Evolutionary conservation across 2,113 vertebrate genomes (phyloP), one percentile per base, ranked within the genome.

Genomic region (Catharus bicknelli): DNA sequence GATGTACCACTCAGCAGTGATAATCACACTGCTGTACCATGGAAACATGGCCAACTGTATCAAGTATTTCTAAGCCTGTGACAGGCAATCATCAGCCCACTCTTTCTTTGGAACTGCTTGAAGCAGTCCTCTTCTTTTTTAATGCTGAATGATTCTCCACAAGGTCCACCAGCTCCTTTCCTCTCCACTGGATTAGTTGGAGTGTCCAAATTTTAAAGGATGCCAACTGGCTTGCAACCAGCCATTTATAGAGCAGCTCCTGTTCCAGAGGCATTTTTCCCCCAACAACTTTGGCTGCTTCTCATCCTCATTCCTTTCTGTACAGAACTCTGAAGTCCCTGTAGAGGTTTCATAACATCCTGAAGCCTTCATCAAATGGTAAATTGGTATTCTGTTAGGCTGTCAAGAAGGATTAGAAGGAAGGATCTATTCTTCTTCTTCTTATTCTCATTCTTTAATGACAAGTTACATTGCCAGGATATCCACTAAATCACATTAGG

Each of bases 321-420:
- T 53, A n/a, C 43, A 62, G 75, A 92, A 92, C 34, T 87, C 77
- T 75, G 34, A 93, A 86, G 90, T 93, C 88, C 86, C 96, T 70
- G 40, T 53, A 94, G 94, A 94, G 92, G 86, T 92, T 96, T 94
- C 62, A 30, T 89, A 93, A 86, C 80, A 64, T 95, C 83, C 90
- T 78, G 80, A 92, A 96, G 90, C 86, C 90, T 96, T 96, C 88
- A 84, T 93, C 95, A 89, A 96, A 75, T 92, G 86, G 92, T 94
- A 92, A 90, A 93, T 95, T 95, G 92, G 76, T 92, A 84, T 96
- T 96, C 94, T 94, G 94, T 94, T 96, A 91, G 86, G 77, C 83
- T 92, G 95, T 93, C 89, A 90, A 76, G 91, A 95, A 66, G 77
- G 70, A 96, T 95, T 96, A 96, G 95, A 42, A 90, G 74, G 81